Evolutionary conservation across 2,797 vertebrate genomes (phyloP).

Genomic region (Phataginus tetradactyla): DNA sequence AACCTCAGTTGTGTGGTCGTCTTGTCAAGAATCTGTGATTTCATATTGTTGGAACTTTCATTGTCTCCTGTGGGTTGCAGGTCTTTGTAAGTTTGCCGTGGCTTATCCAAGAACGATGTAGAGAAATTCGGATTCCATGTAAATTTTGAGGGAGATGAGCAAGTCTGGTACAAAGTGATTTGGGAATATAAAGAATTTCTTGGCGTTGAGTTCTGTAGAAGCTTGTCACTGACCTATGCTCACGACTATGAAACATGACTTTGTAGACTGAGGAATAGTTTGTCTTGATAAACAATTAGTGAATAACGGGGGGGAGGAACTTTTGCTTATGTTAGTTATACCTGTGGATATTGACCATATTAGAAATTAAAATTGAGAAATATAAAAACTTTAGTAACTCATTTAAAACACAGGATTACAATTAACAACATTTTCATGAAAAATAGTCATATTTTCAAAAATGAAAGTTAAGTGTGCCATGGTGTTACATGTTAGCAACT

Average conservation of each 20-base stretch:
- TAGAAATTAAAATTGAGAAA: constrained; percentile 17
- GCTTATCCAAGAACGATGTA: background rate
- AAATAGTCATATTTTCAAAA: background rate
- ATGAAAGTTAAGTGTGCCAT: background rate
- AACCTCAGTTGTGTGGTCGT: background rate
- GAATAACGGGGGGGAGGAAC: background rate
- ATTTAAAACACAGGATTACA: background rate
- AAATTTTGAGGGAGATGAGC: background rate
- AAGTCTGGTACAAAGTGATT: background rate
- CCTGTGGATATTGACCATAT: background rate
- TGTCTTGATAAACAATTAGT: background rate
- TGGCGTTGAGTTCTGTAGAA: background rate
- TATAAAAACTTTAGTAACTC: background rate
- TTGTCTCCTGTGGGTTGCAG: background rate
- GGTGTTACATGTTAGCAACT: background rate
- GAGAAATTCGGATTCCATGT: background rate
- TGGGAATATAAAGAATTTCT: constrained; percentile 23
- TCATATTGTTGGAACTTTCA: background rate
- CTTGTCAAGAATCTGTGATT: background rate
- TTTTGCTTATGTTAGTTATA: background rate
- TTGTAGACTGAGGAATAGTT: background rate
- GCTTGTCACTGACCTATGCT: background rate
- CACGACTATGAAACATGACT: background rate
- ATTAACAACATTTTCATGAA: background rate
- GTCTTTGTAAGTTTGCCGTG: background rate